Base-by-base conservation (phyloP, 1,140 invertebrate genomes). In the Idris sp. region DNA sequence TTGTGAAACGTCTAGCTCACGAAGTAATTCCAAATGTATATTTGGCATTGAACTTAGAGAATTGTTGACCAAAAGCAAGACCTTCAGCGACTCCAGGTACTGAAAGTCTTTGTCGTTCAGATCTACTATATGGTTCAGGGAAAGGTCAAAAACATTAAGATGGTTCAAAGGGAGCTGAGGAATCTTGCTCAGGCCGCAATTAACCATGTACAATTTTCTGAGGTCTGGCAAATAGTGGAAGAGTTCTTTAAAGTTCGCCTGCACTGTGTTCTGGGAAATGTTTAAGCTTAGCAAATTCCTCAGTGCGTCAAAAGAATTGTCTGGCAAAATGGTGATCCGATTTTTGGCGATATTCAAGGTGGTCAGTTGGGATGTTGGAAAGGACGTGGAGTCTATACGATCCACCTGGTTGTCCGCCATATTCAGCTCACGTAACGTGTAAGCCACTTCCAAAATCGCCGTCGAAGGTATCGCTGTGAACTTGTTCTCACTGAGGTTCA, bases 211-310 rank as follows among this genome's bases (percentile, higher is more conserved):
- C 44, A 97, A 89, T 79, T 92, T 89, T 79, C 93, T 91, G 18
- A 96, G 87, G 69, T 93, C 92, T 19, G 94, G 94, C 9, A 95
- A 90, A 83, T 96, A 95, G 79, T 96, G 93, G 77, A 96, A 95
- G n/a, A 96, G 88, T 83, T 96, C 95, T 76, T 95, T 95, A 78
- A 95, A 95, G 85, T 96, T 96, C 30, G 94, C 93, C 69, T 94
- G 91, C 0, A 95, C 83, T n/a, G 90, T 88, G 84, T 97, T 97
- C 44, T 90, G 91, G 25, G 94, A 93, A 1, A 97, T 86, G 83
- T 96, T 94, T 53, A 97, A 84, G 67, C 90, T 91, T 35, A 95
- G 90, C 16, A 97, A 88, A 67, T 91, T 92, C 13, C 91, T 92
- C 4, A 97, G 88, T 72, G 94, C 93, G 0, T 92, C 93, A 83